Evolutionary conservation across 2,113 vertebrate species (phyloP), one percentile per base, ranked within the genome.

Genomic region (Halcyon malimbica): DNA sequence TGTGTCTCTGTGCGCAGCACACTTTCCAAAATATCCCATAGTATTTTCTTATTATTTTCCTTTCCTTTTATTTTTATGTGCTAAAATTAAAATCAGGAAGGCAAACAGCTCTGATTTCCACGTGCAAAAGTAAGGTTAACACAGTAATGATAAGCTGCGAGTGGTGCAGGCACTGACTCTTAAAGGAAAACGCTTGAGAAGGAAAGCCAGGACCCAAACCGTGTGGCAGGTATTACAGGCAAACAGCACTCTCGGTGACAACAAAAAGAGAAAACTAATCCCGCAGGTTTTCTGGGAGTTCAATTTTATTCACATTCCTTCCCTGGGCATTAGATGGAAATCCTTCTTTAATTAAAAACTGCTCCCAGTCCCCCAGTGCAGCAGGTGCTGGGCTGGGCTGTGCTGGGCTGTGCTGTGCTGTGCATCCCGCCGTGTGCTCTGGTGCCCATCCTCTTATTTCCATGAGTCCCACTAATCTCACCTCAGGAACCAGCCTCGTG

Each of bases 401-500:
- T 14, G 57, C 51, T 85, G 64, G 64, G 65, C 46, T 48, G 33
- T 17, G 60, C 41, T 13, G 16, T 7, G 17, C 81, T 65, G 70
- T 33, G 41, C 60, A 41, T 39, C 37, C 53, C 3, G 1, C 41
- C 28, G 14, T 15, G 18, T 1, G 0, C 46, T 11, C 21, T 2
- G 0, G 1, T 12, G 57, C 37, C 11, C 84, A 41, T 44, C 71
- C 42, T 82, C 29, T 29, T 13, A 5, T 41, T 67, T 39, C 69
- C 46, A 18, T 0, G 5, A 59, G 20, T 57, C 33, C 9, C 26
- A 8, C 10, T 64, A 13, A 65, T 51, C 54, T 69, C 4, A 2
- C 39, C 25, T 33, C 0, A 0, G 33, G 73, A 16, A 20, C 37
- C 21, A 84, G 3, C 31, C 37, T 81, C 0, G 0, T 3, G 10